Conservation (phyloP, 2,113 vertebrate genomes). For the Poeciliopsis prolifica region DNA sequence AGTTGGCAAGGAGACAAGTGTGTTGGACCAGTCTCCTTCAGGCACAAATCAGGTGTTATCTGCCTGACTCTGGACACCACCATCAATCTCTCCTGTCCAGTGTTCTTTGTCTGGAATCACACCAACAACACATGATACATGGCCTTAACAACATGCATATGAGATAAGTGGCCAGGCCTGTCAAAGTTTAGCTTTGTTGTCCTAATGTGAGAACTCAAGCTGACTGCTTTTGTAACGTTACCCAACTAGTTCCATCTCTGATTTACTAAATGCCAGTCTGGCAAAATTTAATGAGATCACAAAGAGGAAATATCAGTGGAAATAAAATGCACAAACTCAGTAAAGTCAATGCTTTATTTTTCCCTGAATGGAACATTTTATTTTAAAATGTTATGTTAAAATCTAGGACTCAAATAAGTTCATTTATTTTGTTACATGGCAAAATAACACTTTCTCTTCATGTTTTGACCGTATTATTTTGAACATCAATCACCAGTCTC, state of each 20-base stretch:
- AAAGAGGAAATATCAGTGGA: background rate
- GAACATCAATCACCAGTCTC: conserved; percentile 31
- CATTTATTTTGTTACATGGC: background rate
- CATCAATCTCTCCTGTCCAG: conserved; percentile 77
- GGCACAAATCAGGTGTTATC: conserved; percentile 80
- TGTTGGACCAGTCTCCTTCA: conserved; percentile 68
- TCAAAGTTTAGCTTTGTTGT: conserved; percentile 43
- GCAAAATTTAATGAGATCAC: background rate
- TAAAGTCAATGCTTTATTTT: too few species aligned
- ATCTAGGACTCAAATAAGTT: conserved; percentile 1
- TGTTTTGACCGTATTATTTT: conserved; percentile 13
- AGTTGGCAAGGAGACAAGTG: conserved; percentile 54
- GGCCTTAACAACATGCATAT: conserved; percentile 48
- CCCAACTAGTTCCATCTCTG: conserved; percentile 26
- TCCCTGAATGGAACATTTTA: too few species aligned
- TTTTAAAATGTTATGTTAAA: background rate
- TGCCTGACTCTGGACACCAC: conserved; percentile 76
- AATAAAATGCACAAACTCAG: background rate
- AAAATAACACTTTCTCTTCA: background rate
- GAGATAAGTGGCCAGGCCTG: conserved; percentile 45
- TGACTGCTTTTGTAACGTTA: conserved; percentile 35
- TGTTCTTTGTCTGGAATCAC: conserved; percentile 68
- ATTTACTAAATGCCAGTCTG: conserved; percentile 4
- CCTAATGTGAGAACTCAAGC: conserved; percentile 22
- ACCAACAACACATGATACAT: conserved; percentile 64